Percentiles rank a stretch among this genome's conserved stretches.
These are phyloP conservation scores for Mellivora capensis DNA, from an alignment of 2,113 vertebrate species.

Conservation along the genomic window DNA sequence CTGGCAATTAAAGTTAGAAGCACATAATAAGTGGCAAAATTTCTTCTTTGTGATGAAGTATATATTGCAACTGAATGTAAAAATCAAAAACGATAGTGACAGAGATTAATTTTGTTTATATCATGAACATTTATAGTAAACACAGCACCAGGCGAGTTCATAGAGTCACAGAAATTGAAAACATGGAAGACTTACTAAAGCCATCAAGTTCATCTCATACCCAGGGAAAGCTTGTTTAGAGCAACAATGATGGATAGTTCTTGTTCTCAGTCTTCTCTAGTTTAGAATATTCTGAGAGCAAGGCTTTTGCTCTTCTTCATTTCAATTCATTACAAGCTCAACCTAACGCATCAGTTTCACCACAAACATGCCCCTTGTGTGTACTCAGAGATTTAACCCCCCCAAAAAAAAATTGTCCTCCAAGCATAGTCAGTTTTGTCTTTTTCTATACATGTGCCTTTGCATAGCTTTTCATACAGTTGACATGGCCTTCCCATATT, in stretches of 20 bases:
- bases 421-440: neutral
- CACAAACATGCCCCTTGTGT: neutral
- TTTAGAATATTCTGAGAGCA: slow-evolving; percentile 8
- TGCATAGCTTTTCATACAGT: neutral
- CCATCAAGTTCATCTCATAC: slow-evolving; percentile 6
- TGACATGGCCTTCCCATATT: neutral
- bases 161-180: neutral
- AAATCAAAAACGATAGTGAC: slow-evolving; percentile 13
- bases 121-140: neutral
- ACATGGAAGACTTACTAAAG: slow-evolving; percentile 26
- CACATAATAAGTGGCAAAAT: neutral
- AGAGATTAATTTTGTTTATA: slow-evolving; percentile 63
- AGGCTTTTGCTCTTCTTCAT: neutral
- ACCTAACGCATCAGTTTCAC: neutral
- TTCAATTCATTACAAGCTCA: neutral
- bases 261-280: neutral
- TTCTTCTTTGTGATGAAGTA: neutral
- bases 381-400: no score
- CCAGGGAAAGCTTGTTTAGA: neutral
- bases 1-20: neutral
- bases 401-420: neutral
- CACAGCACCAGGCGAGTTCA: neutral
- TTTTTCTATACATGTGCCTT: neutral
- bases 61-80: neutral
- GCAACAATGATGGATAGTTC: neutral